Evolutionary conservation across 2,797 vertebrate genomes (phyloP).

Genomic region (Sebastes hubbsi): DNA sequence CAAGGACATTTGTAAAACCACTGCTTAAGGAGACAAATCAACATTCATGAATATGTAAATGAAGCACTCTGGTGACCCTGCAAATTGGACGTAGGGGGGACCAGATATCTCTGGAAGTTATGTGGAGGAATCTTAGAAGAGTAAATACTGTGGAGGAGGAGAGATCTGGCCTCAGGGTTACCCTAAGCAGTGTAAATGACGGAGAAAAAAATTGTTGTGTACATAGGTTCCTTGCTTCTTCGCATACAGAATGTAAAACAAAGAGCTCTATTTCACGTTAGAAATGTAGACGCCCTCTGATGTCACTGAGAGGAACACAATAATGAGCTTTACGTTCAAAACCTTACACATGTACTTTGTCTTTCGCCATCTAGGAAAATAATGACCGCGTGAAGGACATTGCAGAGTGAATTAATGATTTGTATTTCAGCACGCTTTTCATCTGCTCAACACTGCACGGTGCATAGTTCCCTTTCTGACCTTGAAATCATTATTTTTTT

Average conservation of each 20-base stretch:
- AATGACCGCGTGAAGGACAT: not conserved
- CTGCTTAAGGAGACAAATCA: not conserved
- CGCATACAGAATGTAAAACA: not conserved
- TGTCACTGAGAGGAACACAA: not conserved
- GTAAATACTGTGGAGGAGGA: not conserved
- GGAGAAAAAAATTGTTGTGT: not conserved
- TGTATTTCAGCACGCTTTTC: not conserved
- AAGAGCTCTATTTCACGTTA: not conserved
- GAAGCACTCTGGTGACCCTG: not conserved
- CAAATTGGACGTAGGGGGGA: not conserved
- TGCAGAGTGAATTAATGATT: not conserved
- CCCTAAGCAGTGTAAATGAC: not conserved
- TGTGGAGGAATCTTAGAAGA: not conserved
- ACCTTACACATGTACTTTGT: not conserved
- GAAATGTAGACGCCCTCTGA: not conserved
- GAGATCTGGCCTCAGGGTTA: not conserved
- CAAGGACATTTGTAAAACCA: not conserved
- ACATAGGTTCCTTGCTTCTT: not conserved
- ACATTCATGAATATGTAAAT: constrained; percentile 7
- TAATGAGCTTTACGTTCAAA: not conserved
- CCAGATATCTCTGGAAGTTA: not conserved
- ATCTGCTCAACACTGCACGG: not conserved
- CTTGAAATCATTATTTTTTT: constrained; percentile 20
- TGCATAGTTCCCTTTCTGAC: not conserved
- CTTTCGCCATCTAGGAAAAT: not conserved